A percentile compares a stretch with the other conserved stretches of the same genome.
phyloP scores from a whole-genome alignment of 2,113 vertebrate genomes.

The Chlamydotis undulata region DNA sequence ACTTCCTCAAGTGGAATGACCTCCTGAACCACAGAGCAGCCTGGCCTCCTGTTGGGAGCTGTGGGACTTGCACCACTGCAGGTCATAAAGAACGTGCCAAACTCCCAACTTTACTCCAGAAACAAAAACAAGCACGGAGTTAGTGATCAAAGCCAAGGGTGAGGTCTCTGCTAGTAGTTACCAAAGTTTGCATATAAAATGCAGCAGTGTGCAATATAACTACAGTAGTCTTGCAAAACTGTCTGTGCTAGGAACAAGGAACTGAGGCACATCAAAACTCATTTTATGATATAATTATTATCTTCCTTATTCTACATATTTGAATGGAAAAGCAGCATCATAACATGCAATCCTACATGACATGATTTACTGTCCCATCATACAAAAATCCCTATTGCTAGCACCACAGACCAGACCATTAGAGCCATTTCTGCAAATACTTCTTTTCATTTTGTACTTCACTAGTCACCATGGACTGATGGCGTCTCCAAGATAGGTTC shows the following conservation, averaged over 20 bases:
- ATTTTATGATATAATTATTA: not conserved
- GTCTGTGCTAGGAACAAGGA: not conserved
- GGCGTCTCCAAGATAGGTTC: not conserved
- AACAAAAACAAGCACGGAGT: not conserved
- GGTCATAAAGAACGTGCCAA: not conserved
- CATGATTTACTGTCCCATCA: not conserved
- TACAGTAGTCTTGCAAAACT: not conserved
- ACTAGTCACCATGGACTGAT: not conserved
- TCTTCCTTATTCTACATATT: not conserved
- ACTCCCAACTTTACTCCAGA: not conserved
- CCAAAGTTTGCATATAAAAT: not conserved
- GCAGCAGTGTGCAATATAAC: not conserved
- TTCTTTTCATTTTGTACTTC: not conserved
- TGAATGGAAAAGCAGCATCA: not conserved
- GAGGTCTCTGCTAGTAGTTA: not conserved
- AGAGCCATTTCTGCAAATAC: not conserved
- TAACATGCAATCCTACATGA: not conserved
- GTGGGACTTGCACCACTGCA: not conserved
- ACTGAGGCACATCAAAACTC: not conserved
- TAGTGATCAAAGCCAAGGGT: not conserved
- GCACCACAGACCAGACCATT: not conserved
- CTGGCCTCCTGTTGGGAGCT: not conserved
- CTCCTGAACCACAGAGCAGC: not conserved
- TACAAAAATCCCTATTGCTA: not conserved
- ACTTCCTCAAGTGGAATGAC: slow-evolving; percentile 38